A percentile compares a stretch with the other conserved stretches of the same genome.
phyloP scores from a whole-genome alignment of 37 sponge, comb jelly and placozoan species.

The Aplysina aerophoba region DNA sequence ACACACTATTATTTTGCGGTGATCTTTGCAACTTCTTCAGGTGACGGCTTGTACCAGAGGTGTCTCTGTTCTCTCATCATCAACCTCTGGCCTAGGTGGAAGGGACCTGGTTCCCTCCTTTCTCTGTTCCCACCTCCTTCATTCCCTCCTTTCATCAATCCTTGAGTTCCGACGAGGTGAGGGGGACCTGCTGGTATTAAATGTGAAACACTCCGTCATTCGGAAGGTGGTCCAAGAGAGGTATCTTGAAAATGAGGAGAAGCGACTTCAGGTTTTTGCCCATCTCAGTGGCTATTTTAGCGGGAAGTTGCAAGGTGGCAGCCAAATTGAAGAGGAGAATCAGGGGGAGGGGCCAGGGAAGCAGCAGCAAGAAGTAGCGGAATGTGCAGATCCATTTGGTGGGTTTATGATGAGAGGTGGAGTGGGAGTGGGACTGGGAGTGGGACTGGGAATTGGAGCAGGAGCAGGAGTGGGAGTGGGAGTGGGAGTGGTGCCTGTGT shows the following conservation, averaged over 20 bases:
- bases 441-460: too few relatives aligned
- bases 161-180: conserved; percentile 37
- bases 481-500: too few relatives aligned
- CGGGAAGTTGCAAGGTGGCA: conserved; percentile 1
- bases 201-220: conserved; percentile 42
- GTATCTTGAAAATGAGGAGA: conserved; percentile 38
- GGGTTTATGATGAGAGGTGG: background rate
- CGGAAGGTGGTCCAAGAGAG: conserved; percentile 18
- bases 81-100: too few relatives aligned
- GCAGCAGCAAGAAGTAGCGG: background rate
- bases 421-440: too few relatives aligned
- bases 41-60: too few relatives aligned
- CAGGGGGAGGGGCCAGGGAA: background rate
- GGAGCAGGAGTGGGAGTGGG: too few relatives aligned
- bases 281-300: conserved; percentile 66
- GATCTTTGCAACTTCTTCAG: too few relatives aligned
- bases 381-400: background rate
- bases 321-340: background rate
- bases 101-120: conserved; percentile 40
- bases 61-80: too few relatives aligned
- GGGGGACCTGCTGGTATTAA: conserved; percentile 36
- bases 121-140: conserved; percentile 63
- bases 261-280: background rate
- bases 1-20: too few relatives aligned
- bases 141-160: conserved; percentile 32